A percentile compares a stretch with the other conserved stretches of the same genome.
Conservation (phyloP, 2,888 invertebrate species). For the Spatulosminthurus flaviceps region DNA sequence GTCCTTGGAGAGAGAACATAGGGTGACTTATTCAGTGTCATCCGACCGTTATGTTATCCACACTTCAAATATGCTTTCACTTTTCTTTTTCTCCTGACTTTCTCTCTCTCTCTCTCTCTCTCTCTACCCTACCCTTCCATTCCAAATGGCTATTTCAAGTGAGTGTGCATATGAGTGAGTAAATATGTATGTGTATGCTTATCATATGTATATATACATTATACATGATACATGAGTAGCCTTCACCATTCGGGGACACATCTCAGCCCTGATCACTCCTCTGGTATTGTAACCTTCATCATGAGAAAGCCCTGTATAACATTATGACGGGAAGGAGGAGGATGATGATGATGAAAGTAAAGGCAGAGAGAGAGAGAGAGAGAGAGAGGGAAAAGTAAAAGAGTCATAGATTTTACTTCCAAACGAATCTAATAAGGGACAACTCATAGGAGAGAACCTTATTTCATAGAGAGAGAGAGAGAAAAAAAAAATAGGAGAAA, state of each 20-base stretch:
- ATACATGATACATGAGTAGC: too few species aligned
- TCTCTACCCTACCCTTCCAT: neutral
- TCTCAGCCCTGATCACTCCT: too few species aligned
- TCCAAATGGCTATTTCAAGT: too few species aligned
- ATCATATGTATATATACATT: neutral
- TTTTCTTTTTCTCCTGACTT: neutral
- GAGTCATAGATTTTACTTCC: neutral
- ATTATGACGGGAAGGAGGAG: too few species aligned
- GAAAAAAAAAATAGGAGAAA: too few species aligned
- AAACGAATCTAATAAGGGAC: slow-evolving; percentile 7
- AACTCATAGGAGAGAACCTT: too few species aligned
- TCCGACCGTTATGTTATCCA: neutral
- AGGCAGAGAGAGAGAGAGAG: neutral
- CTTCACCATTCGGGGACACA: too few species aligned
- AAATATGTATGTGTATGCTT: too few species aligned
- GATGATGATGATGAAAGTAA: neutral
- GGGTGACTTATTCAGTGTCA: slow-evolving; percentile 25
- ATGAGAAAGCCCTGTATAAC: too few species aligned
- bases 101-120: neutral
- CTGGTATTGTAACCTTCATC: too few species aligned
- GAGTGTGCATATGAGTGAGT: too few species aligned
- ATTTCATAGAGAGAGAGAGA: neutral
- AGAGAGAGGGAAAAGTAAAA: neutral
- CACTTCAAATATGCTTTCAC: neutral
- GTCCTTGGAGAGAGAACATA: slow-evolving; percentile 1